Evolutionary conservation across 64 coral and sea anemone species (phyloP).

Genomic region (Astreopora myriophthalma): DNA sequence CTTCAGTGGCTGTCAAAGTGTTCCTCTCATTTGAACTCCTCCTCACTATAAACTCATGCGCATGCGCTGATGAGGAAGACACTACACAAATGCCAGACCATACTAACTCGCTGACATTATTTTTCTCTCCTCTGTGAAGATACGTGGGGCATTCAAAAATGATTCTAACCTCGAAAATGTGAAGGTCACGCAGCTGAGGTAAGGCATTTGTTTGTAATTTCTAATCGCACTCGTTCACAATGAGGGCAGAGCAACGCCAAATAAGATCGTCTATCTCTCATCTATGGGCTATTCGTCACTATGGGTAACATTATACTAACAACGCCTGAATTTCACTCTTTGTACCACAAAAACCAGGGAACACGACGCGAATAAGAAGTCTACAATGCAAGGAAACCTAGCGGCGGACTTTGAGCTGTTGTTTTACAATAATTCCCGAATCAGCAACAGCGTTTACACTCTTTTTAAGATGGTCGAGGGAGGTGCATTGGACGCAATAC

Average conservation of each 20-base stretch:
- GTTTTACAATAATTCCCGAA: background rate
- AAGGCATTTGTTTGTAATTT: background rate
- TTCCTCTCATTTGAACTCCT: no score
- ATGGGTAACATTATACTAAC: background rate
- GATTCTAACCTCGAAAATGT: constrained; percentile 57
- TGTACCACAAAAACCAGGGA: background rate
- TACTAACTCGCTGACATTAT: no score
- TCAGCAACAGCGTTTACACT: constrained; percentile 2
- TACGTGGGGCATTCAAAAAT: constrained; percentile 46
- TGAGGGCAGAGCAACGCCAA: no score
- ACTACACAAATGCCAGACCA: no score
- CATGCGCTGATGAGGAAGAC: no score
- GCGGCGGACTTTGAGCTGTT: constrained; percentile 47
- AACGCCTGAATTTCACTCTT: background rate
- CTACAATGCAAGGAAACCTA: constrained; percentile 44
- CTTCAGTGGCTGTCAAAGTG: no score
- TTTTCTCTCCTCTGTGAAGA: constrained; percentile 4
- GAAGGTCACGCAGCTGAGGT: constrained; percentile 64
- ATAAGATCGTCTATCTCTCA: background rate
- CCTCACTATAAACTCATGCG: no score
- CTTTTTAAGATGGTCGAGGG: background rate
- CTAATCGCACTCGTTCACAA: no score
- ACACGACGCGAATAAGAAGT: constrained; percentile 30
- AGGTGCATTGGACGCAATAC: constrained; percentile 26
- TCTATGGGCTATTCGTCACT: no score